Evolutionary conservation across 1,140 invertebrate genomes (phyloP), one percentile per base, ranked within the genome.

Genomic region (Lanistes nyassanus): DNA sequence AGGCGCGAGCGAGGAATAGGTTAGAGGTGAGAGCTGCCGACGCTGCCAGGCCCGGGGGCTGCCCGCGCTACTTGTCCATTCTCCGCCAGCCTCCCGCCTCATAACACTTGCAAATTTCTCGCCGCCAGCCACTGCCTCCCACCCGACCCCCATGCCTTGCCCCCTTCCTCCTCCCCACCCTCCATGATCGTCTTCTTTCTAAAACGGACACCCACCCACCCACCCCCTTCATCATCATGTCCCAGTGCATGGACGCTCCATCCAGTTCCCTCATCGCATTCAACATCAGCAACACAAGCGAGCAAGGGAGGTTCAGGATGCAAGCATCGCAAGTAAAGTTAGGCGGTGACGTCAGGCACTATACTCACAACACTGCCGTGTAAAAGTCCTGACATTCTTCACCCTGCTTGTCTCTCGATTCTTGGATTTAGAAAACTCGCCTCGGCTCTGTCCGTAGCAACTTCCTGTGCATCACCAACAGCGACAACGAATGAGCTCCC

Each of bases 31-130:
- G 26, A 53, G 71, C 6, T 5, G 62, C 60, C 58, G 56, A 42
- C 51, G 34, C 75, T 65, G 36, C 64, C 47, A 56, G 62, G 26
- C 74, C 34, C 37, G n/a, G 62, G 26, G 53, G 51, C 34, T 29
- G 42, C 58, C 51, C 53, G 23, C 47, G 53, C 62, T 74, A 58
- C 76, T 77, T 77, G 70, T 55, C 72, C 72, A 77, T 77, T 77
- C 76, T 55, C 56, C 21, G 51, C 60, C 70, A 72, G 76, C 68
- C 64, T 47, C 55, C 19, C 31, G 70, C 71, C 60, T 77, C 70
- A 74, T 74, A 69, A 74, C 51, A 71, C 71, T 77, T 77, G 71
- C 71, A 77, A 77, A 74, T 74, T 77, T 77, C 42, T 66, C 53
- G 47, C 71, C 69, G 64, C 64, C 37, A 69, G 65, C 37, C 58